Evolutionary conservation across 2,113 vertebrate species (phyloP).

Genomic region (Pedetes capensis): DNA sequence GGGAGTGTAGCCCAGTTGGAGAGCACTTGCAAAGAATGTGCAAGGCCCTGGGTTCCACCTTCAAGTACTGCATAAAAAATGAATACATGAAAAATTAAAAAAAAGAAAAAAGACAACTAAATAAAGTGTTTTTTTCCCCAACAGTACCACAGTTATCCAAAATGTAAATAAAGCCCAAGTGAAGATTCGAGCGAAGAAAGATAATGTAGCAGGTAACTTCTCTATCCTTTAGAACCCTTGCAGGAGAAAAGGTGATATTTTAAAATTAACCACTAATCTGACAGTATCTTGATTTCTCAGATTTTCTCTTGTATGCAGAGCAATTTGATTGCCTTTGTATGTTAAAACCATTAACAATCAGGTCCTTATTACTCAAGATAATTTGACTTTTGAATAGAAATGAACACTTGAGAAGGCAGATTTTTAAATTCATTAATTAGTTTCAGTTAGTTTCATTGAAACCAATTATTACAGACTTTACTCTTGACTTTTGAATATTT

Average conservation of each 20-base stretch:
- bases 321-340: background rate
- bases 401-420: background rate
- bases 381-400: conserved; percentile 30
- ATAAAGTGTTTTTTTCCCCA: conserved; percentile 52
- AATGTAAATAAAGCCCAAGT: conserved; percentile 99
- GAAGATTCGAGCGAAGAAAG: conserved; percentile 97
- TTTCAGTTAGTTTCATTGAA: no score
- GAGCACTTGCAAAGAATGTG: no score
- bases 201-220: conserved; percentile 95
- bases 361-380: background rate
- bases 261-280: background rate
- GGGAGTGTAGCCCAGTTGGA: no score
- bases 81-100: no score
- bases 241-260: background rate
- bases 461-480: background rate
- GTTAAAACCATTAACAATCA: background rate
- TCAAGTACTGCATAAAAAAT: no score
- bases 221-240: background rate
- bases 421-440: conserved; percentile 16
- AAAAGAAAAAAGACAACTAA: background rate
- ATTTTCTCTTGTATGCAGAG: conserved; percentile 17
- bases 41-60: no score
- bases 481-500: conserved; percentile 33
- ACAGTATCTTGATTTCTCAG: background rate
- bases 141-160: conserved; percentile 97